Percentiles rank a stretch among this genome's conserved stretches.
phyloP scores from a whole-genome alignment of 2,113 vertebrate species.

The Hydrolagus affinis region DNA sequence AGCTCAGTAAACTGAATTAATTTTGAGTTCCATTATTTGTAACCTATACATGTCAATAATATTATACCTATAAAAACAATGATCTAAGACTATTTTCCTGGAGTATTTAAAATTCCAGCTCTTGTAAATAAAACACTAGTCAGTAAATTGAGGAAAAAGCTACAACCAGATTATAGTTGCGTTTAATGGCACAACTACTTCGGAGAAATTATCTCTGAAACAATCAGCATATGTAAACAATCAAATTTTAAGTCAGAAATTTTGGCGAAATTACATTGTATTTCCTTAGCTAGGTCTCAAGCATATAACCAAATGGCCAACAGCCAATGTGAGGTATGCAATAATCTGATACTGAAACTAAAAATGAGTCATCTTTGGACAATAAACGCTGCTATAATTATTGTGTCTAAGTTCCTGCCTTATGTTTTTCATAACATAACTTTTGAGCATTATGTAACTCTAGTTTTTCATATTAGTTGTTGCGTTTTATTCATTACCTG shows the following conservation, averaged over 20 bases:
- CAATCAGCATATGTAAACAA: background rate
- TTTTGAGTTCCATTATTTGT: background rate
- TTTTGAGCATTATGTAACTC: background rate
- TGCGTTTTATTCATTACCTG: background rate
- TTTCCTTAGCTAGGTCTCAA: constrained; percentile 5
- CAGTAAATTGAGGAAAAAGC: background rate
- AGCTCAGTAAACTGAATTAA: background rate
- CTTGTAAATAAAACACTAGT: background rate
- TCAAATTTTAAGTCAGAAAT: background rate
- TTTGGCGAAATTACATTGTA: background rate
- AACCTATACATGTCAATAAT: background rate
- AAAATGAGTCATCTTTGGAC: background rate
- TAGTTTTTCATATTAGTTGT: background rate
- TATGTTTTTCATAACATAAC: background rate
- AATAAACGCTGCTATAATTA: background rate
- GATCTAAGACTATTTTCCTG: background rate
- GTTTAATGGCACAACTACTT: background rate
- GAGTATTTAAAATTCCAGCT: background rate
- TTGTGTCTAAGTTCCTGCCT: background rate
- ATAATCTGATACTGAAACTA: background rate
- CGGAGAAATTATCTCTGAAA: background rate
- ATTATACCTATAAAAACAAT: background rate
- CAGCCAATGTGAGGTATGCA: background rate
- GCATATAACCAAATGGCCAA: background rate
- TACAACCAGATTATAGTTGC: background rate